Conservation (phyloP, 2,797 vertebrate species). For the Iguana delicatissima region DNA sequence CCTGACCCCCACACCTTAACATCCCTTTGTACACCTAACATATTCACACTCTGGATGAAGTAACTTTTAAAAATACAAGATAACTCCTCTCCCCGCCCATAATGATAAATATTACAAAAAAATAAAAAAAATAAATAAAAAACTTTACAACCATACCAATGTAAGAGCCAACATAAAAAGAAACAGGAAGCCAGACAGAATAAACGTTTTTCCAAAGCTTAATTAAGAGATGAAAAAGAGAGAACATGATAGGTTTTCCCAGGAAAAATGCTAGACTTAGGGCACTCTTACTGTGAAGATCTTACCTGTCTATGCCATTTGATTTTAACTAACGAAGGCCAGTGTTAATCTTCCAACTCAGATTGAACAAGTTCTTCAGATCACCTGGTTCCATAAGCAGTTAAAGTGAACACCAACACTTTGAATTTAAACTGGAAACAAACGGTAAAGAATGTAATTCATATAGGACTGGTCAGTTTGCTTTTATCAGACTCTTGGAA, state of each 20-base stretch:
- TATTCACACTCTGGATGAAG: background rate
- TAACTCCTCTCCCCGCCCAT: background rate
- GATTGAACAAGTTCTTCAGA: no score
- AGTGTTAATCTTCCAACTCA: no score
- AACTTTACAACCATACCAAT: background rate
- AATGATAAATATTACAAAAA: no score
- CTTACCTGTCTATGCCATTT: no score
- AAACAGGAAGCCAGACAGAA: background rate
- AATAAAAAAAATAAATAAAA: background rate
- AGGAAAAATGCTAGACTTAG: no score
- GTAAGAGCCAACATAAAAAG: background rate
- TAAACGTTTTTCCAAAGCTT: background rate
- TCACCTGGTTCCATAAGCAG: no score
- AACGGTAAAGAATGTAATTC: background rate
- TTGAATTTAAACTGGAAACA: no score
- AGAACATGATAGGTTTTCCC: no score
- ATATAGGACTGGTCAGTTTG: background rate
- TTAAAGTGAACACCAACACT: no score
- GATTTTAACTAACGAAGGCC: no score
- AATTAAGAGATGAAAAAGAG: no score
- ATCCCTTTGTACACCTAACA: background rate
- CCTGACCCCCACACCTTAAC: background rate
- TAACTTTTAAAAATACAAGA: background rate
- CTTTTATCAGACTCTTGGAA: background rate
- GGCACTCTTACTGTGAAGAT: no score